Evolutionary conservation across 2,113 vertebrate genomes (phyloP), one percentile per base, ranked within the genome.

Genomic region (Noturus placidus): DNA sequence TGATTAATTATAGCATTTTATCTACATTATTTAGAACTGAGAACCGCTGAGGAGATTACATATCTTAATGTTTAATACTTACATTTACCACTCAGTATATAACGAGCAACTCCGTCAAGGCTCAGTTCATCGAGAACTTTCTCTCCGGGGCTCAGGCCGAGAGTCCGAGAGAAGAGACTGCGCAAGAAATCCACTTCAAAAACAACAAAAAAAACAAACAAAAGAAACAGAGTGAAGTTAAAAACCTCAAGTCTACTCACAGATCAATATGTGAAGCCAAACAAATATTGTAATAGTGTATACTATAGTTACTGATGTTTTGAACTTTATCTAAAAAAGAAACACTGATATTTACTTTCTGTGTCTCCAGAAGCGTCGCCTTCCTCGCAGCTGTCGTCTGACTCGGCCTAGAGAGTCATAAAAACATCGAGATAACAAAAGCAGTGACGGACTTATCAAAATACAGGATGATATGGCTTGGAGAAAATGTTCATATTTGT

Each of bases 171-270:
- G 93, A 98, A 97, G 5, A 98, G 94, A 85, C 93, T 96, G 50
- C 97, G 95, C 86, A 99, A 95, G 86, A 97, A 96, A 63, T 99
- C 97, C 97, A 99, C 97, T 99, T 85, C 59, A 38, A 87, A 42
- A 78, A 85, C 54, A 86, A 1, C 33, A 8, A 9, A 3, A 63
- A 9, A 63, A 7, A 63, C 1, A 50, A 50, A 50, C 5, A 61
- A 61, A 61, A 25, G 33, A 33, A 85, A 50, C 30, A 46, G 38
- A 87, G 50, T 88, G 33, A 88, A 30, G 22, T 35, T n/a, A 25
- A 1, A 88, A 65, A 67, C 38, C 20, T 57, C 2, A 69, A 15
- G 30, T n/a, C 33, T 50, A 82, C 86, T 46, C 33, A 72, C 50
- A 56, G 65, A 50, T 10, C 46, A 9, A 69, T 69, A 33, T 33